Conservation (phyloP, 2,797 vertebrate species). For the Megalops cyprinoides region DNA sequence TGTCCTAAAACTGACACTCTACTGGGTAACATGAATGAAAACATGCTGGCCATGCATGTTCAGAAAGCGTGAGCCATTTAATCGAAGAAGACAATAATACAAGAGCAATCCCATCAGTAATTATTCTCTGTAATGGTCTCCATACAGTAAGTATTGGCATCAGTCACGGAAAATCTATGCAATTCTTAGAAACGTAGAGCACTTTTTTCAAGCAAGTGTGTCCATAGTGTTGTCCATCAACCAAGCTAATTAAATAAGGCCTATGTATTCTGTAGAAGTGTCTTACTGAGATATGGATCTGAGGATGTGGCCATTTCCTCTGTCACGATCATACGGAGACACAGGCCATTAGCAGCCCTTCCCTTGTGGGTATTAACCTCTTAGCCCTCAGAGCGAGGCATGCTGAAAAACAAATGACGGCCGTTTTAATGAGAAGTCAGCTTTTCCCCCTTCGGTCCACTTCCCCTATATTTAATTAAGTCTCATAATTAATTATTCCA, state of each 20-base stretch:
- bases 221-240: not conserved
- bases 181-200: not conserved
- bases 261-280: not conserved
- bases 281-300: not conserved
- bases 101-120: not conserved
- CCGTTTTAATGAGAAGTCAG: not conserved
- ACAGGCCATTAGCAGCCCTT: not conserved
- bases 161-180: not conserved
- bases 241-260: not conserved
- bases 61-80: not conserved
- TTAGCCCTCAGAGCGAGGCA: not conserved
- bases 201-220: not conserved
- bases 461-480: slow-evolving; percentile 8
- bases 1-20: too few species aligned
- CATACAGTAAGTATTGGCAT: too few species aligned
- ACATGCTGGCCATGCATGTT: not conserved
- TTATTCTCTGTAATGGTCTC: not conserved
- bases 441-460: not conserved
- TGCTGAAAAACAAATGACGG: not conserved
- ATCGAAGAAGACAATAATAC: not conserved
- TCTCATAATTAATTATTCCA: not conserved
- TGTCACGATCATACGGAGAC: not conserved
- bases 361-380: not conserved
- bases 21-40: not conserved
- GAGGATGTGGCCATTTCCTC: not conserved